Evolutionary conservation across 2,797 vertebrate genomes (phyloP), one percentile per base, ranked within the genome.

Genomic region (Xiphophorus birchmanni): DNA sequence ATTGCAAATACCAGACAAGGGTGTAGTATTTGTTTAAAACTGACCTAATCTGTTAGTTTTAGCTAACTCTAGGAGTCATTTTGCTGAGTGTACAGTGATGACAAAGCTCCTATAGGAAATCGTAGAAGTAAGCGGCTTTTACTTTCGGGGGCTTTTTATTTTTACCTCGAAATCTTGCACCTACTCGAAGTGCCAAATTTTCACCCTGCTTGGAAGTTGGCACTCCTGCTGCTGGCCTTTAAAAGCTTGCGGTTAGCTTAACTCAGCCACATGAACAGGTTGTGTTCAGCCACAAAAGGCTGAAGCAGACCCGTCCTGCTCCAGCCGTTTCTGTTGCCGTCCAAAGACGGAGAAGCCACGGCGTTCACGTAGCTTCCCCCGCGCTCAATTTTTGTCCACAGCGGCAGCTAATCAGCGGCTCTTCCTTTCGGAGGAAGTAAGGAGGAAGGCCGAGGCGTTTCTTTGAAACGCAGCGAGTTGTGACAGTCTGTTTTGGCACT

Each of bases 401-500:
- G 86, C 50, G 77, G 83, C 87, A 15, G 2, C 89, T 78, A 87
- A 91, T 93, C 91, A 89, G 78, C 74, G 1, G 54, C 12, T 77
- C 81, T 75, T 82, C 86, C 78, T 75, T 21, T 74, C 3, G 2
- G 73, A 87, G 87, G 91, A 90, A 84, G 86, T 79, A 77, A 86
- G 82, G 83, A 17, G 58, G 80, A 58, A 48, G 47, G 67, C 2
- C 50, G 65, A 84, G 73, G 81, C 78, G 77, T 50, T 91, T 87
- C 65, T 69, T 89, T 89, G 83, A 91, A 80, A 81, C 29, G 54
- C 76, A 6, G 73, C n/a, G 5, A 58, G 71, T 82, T 88, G 83
- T 92, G 93, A 94, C 91, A 88, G 85, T 91, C 82, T 93, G 88
- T 93, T 95, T 93, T 90, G 94, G 89, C 86, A 35, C 82, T 86